Percentiles rank a stretch among this genome's conserved stretches.
These are phyloP conservation scores for Pyrrhosoma nymphula DNA, from an alignment of 2,888 invertebrate species.

Conservation along the genomic window DNA sequence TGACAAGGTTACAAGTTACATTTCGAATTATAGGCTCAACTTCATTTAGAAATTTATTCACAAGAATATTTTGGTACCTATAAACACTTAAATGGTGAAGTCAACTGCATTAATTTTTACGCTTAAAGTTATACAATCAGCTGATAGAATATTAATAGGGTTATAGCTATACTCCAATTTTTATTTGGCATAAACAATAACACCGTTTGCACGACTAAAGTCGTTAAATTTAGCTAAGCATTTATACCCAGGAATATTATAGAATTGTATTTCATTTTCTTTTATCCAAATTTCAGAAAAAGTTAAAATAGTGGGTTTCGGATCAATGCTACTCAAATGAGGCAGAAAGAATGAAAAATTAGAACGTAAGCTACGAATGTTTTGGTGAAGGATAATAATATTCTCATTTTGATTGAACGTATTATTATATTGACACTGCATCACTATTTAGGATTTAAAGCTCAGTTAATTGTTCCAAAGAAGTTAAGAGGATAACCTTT, in stretches of 20 bases:
- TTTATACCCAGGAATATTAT: not conserved
- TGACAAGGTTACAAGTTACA: too few species aligned
- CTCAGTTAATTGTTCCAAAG: not conserved
- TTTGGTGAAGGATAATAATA: not conserved
- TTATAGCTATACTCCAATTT: not conserved
- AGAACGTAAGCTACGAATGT: not conserved
- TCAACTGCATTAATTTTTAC: not conserved
- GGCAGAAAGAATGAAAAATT: not conserved
- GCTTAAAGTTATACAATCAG: not conserved
- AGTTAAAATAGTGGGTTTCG: too few species aligned
- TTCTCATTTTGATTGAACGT: not conserved
- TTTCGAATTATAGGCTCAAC: too few species aligned
- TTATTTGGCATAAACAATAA: not conserved
- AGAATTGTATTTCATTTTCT: not conserved
- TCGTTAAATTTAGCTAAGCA: not conserved
- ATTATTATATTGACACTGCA: not conserved
- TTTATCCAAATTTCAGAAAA: not conserved
- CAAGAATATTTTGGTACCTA: not conserved
- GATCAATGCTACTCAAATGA: not conserved
- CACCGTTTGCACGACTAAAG: not conserved
- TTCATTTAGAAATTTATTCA: not conserved
- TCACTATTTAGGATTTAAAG: not conserved
- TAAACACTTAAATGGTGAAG: not conserved
- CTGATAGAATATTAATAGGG: not conserved
- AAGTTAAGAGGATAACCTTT: not conserved